Evolutionary conservation across 1,140 invertebrate species (phyloP), one percentile per base, ranked within the genome.

Genomic region (Potamilus streckersoni): DNA sequence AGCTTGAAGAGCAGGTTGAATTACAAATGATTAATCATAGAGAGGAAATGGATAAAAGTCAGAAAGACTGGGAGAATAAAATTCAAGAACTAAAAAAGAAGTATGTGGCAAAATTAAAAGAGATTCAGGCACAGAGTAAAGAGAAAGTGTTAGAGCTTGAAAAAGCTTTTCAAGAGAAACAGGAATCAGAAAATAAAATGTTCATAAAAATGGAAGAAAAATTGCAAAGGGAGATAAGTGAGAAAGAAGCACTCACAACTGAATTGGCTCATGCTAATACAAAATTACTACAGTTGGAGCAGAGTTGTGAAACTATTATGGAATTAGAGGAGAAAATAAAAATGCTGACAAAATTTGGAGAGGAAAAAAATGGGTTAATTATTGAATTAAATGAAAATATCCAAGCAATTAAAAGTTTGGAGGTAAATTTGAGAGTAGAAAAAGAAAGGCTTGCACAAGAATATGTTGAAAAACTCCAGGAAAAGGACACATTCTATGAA

Each of bases 41-140:
- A 61, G 81, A 79, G 61, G 86, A 84, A 31, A 69, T 90, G 19
- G 81, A 86, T 16, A 76, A 74, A 19, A 49, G 87, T 11, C 84
- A 88, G 66, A 79, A 85, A 68, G 79, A 79, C 15, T 82, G 80
- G 79, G 71, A 85, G 64, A 78, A 80, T 16, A 85, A 90, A 77
- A 76, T 85, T 20, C 80, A 84, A 65, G 84, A 87, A 58, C 73
- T 88, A 65, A 88, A 88, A 71, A 80, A 83, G 71, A 89, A 85
- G 74, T 87, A 80, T 73, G 20, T 79, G 19, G 73, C 80, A 38
- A 87, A 87, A 68, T 71, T 79, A 55, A 79, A 79, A 73, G 84
- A 87, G 68, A 79, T 85, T 68, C 83, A 86, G 49, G 63, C 69
- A 27, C 76, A 84, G 61, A 69, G 69, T n/a, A 58, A 74, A 64